phyloP scores from a whole-genome alignment of 2,888 invertebrate genomes.

The Rutpela maculata region DNA sequence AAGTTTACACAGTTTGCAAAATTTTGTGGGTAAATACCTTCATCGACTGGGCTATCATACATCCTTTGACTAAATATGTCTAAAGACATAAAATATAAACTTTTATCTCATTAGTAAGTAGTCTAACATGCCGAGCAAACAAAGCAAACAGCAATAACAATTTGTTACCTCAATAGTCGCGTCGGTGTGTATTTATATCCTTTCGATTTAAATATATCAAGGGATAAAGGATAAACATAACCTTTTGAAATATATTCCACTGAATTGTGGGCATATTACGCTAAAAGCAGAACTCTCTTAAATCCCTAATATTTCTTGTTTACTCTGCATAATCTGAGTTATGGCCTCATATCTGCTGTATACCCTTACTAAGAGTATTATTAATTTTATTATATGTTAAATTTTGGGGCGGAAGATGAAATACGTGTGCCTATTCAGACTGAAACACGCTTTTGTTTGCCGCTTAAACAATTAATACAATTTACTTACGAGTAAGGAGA shows the following conservation, averaged over 20 bases:
- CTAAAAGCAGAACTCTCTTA: conserved; percentile 44
- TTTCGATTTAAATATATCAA: conserved; percentile 30
- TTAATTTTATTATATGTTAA: background rate
- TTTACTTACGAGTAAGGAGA: too few species aligned
- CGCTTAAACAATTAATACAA: too few species aligned
- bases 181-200: conserved; percentile 2
- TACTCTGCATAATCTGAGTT: conserved; percentile 52
- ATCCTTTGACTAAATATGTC: too few species aligned
- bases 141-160: background rate
- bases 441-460: too few species aligned
- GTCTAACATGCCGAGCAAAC: background rate
- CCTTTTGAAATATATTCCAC: conserved; percentile 28
- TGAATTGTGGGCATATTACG: conserved; percentile 41
- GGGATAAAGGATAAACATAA: conserved; percentile 27
- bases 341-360: conserved; percentile 38
- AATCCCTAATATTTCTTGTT: conserved; percentile 51
- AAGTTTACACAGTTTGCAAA: too few species aligned
- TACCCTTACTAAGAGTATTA: background rate
- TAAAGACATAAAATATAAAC: too few species aligned
- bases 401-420: background rate
- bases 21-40: too few species aligned
- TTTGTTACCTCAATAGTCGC: conserved; percentile 5
- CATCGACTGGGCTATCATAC: too few species aligned
- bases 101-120: too few species aligned
- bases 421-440: background rate